Conservation (phyloP, 2,797 vertebrate genomes). For the Epinephelus coioides region DNA sequence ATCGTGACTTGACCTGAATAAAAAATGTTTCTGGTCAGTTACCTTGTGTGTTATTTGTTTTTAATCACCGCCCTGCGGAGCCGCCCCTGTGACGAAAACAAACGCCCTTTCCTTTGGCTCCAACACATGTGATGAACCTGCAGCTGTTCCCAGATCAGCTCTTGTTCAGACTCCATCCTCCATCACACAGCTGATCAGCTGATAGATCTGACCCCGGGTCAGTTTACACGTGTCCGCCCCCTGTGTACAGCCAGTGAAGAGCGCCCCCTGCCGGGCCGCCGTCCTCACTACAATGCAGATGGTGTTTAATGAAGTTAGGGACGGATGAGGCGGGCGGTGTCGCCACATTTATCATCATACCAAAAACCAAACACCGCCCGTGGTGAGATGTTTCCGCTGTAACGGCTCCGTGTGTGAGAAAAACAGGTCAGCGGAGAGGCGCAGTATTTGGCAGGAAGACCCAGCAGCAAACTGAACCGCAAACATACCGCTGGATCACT, state of each 20-base stretch:
- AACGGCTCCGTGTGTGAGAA: neutral
- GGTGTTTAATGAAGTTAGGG: neutral
- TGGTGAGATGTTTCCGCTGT: neutral
- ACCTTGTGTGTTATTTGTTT: too few species aligned
- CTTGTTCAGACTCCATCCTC: accelerated
- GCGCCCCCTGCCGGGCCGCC: constrained; percentile 50
- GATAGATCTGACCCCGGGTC: constrained; percentile 20
- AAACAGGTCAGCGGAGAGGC: constrained; percentile 12
- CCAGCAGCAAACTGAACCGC: neutral
- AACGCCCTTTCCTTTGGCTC: neutral
- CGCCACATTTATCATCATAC: neutral
- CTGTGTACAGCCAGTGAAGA: neutral
- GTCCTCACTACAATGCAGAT: constrained; percentile 37
- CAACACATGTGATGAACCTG: neutral
- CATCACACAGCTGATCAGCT: accelerated
- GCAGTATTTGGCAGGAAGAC: constrained; percentile 68
- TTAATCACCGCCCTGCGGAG: constrained; percentile 25
- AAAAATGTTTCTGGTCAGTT: too few species aligned
- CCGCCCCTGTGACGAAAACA: accelerated
- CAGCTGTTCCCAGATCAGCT: constrained; percentile 45
- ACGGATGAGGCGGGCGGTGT: accelerated
- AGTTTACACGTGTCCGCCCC: neutral
- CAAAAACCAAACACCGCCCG: accelerated
- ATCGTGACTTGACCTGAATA: too few species aligned
- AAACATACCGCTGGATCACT: constrained; percentile 39